Percentiles rank a stretch among this genome's conserved stretches.
Conservation (phyloP, 2,888 invertebrate species). For the Tromatobia lineatoria region DNA sequence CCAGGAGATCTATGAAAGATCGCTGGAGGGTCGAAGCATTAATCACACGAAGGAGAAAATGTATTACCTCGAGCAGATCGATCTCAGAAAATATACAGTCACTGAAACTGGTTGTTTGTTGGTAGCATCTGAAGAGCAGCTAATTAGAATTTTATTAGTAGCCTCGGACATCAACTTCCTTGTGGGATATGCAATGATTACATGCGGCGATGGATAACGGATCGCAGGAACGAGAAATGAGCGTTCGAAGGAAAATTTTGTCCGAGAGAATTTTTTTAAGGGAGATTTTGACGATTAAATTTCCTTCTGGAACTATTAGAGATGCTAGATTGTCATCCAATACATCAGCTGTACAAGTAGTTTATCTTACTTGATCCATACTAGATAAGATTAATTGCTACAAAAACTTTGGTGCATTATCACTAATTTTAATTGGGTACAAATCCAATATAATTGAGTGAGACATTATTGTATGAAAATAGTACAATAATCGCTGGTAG, state of each 20-base stretch:
- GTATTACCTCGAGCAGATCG: slow-evolving; percentile 8
- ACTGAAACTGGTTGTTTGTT: neutral
- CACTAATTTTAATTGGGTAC: too few species aligned
- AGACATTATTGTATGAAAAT: too few species aligned
- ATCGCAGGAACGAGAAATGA: slow-evolving; percentile 11
- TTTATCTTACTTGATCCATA: slow-evolving; percentile 48
- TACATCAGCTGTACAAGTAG: slow-evolving; percentile 62
- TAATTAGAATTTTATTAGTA: slow-evolving; percentile 28
- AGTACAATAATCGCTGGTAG: neutral
- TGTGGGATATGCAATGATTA: slow-evolving; percentile 38
- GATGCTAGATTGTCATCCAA: slow-evolving; percentile 29
- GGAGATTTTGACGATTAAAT: too few species aligned
- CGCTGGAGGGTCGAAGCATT: slow-evolving; percentile 1
- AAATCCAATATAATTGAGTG: too few species aligned
- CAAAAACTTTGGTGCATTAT: too few species aligned
- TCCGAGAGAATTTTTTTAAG: neutral
- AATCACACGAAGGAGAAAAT: slow-evolving; percentile 12
- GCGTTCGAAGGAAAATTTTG: too few species aligned
- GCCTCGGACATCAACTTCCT: neutral
- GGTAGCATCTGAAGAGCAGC: neutral
- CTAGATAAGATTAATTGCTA: neutral
- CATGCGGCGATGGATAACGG: slow-evolving; percentile 57
- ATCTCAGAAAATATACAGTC: neutral
- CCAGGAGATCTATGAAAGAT: neutral
- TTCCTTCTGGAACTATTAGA: too few species aligned